Evolutionary conservation across 2,797 vertebrate genomes (phyloP), one percentile per base, ranked within the genome.

Genomic region (Anabas testudineus): DNA sequence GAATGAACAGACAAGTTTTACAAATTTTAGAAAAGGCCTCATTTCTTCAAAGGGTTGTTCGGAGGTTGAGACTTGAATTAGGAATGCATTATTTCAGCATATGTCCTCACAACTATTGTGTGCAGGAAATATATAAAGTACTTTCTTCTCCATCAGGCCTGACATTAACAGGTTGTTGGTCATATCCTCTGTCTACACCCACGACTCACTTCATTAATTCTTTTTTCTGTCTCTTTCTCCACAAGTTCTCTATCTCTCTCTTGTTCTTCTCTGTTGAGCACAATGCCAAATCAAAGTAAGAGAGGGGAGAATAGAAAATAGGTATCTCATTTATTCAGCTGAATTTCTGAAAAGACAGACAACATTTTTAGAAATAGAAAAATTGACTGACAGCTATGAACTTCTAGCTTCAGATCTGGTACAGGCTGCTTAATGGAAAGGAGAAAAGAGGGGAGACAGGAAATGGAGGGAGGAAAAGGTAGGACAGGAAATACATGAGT

Each of bases 321-420:
- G 65, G 69, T 72, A 62, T 74, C 82, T 88, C 79, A 85, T 74
- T 87, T 79, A 81, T 79, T 82, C 68, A 37, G 36, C 41, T 18
- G 76, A 74, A 78, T 84, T 78, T 81, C 67, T 72, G 58, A 82
- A 72, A 82, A 83, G 48, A 85, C 80, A 85, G 65, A 83, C 60
- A 77, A 79, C 68, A 83, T 82, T 88, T 85, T 76, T 76, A 69
- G 57, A 83, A 80, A 85, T 42, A 54, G 57, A 24, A 61, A 43
- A 74, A 74, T 41, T 91, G 87, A 91, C 54, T 83, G 92, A 90
- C 86, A 88, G 86, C 76, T 78, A 48, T 59, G 76, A 87, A 82
- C 80, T 74, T 78, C 43, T 39, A 55, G 60, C 58, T 79, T 87
- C 58, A 74, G 53, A 82, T 82, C 58, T 52, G 53, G 61, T n/a